Percentiles rank a stretch among this genome's conserved stretches.
Conservation (phyloP, 2,113 vertebrate species). For the Thermophis baileyi region DNA sequence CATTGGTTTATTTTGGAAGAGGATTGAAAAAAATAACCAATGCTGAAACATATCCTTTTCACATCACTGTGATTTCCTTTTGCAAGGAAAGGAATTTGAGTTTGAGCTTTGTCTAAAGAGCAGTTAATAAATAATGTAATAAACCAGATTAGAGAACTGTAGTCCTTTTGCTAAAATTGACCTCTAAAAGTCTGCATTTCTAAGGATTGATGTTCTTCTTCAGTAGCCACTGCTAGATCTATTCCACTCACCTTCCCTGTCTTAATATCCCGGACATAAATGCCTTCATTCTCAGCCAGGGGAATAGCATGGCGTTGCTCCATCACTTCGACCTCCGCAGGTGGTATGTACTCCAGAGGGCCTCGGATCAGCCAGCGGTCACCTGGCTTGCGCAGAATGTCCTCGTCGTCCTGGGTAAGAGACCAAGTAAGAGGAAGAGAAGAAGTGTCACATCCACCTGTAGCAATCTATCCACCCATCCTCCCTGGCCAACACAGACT, state of each 20-base stretch:
- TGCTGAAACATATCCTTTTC: not conserved
- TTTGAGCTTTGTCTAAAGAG: not conserved
- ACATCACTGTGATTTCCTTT: not conserved
- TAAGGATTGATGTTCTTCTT: not conserved
- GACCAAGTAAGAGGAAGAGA: conserved; percentile 27
- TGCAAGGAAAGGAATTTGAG: not conserved
- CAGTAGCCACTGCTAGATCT: not conserved
- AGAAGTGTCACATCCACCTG: not conserved
- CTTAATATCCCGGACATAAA: conserved; percentile 86
- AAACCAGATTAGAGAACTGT: not conserved
- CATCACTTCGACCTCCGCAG: conserved; percentile 77
- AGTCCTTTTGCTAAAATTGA: not conserved
- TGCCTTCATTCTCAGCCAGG: conserved; percentile 86
- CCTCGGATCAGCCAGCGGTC: conserved; percentile 88
- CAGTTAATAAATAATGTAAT: not conserved
- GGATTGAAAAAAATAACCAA: not conserved
- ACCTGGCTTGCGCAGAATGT: conserved; percentile 69
- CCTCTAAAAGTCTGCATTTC: not conserved
- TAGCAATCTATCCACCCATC: no score
- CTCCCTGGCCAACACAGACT: not conserved
- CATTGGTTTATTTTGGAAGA: not conserved
- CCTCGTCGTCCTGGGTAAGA: conserved; percentile 24
- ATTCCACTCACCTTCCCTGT: conserved; percentile 76
- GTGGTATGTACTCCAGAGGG: conserved; percentile 86
- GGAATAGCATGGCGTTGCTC: conserved; percentile 77